These are phyloP conservation scores for Daubentonia madagascariensis DNA, from an alignment of 2,113 vertebrate species.

Conservation along the genomic window DNA sequence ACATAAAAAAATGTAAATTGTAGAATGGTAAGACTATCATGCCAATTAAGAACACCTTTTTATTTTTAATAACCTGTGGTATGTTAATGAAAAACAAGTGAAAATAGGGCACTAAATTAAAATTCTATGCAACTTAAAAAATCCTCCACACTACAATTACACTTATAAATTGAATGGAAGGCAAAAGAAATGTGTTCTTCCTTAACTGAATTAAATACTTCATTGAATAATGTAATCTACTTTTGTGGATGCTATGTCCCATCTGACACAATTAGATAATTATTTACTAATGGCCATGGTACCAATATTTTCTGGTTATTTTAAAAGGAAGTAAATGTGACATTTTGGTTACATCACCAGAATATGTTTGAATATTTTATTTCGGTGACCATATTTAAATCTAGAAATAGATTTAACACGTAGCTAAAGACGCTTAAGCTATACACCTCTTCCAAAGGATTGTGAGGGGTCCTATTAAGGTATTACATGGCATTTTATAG, in stretches of 20 bases:
- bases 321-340: not conserved
- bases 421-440: not conserved
- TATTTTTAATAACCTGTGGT: constrained; percentile 13
- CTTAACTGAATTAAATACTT: not conserved
- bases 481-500: not conserved
- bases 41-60: not conserved
- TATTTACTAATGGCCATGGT: not conserved
- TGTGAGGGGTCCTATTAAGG: not conserved
- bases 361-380: not conserved
- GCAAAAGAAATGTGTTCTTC: not conserved
- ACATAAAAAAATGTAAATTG: constrained; percentile 12
- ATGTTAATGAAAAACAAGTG: constrained; percentile 40
- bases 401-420: constrained; percentile 11
- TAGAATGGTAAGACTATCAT: not conserved
- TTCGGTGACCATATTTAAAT: not conserved
- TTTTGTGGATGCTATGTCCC: not conserved
- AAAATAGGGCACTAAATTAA: not conserved
- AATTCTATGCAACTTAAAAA: constrained; percentile 22
- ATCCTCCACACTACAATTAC: not conserved
- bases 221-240: not conserved
- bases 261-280: constrained; percentile 3
- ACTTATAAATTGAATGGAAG: constrained; percentile 35
- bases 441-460: not conserved
- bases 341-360: not conserved
- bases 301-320: not conserved